phyloP scores from a whole-genome alignment of 2,797 vertebrate genomes.

The Lophius americanus region DNA sequence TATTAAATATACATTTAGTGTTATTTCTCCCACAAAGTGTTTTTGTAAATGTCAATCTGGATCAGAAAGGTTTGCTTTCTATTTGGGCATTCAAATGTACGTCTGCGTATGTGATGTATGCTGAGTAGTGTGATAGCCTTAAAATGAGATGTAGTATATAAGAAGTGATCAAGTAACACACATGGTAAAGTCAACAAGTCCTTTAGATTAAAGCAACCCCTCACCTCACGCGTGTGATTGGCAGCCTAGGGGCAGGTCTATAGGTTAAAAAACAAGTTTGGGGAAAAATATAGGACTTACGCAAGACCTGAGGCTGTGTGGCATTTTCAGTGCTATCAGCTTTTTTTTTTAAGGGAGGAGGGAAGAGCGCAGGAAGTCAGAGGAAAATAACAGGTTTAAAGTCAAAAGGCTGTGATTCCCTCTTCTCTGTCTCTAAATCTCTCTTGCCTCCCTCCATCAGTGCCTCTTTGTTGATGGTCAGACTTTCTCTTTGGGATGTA shows the following conservation, averaged over 20 bases:
- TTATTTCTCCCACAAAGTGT: slow-evolving; percentile 61
- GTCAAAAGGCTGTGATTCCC: slow-evolving; percentile 64
- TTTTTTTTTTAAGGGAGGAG: slow-evolving; percentile 23
- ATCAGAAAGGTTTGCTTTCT: slow-evolving; percentile 72
- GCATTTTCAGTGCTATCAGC: slow-evolving; percentile 50
- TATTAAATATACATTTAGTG: slow-evolving; percentile 70
- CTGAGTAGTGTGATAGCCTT: slow-evolving; percentile 41
- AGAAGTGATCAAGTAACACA: slow-evolving; percentile 26
- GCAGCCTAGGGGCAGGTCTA: slow-evolving; percentile 45
- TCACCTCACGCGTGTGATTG: slow-evolving; percentile 32
- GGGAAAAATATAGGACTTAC: slow-evolving; percentile 49
- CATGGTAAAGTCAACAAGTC: slow-evolving; percentile 55
- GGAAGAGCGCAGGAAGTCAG: slow-evolving; percentile 55
- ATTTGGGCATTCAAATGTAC: slow-evolving; percentile 53
- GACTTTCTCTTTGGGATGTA: slow-evolving; percentile 71
- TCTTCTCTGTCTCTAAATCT: slow-evolving; percentile 66
- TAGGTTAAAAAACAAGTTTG: slow-evolving; percentile 52
- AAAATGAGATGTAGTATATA: slow-evolving; percentile 27
- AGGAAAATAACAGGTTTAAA: slow-evolving; percentile 72
- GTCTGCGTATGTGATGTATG: slow-evolving; percentile 7
- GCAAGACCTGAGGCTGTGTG: slow-evolving; percentile 38
- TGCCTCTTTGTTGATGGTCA: slow-evolving; percentile 62
- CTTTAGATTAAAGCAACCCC: slow-evolving; percentile 12
- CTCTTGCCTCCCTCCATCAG: slow-evolving; percentile 52
- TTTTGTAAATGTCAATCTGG: slow-evolving; percentile 72